Conservation (phyloP, 2,113 vertebrate genomes). For the Ictalurus punctatus region DNA sequence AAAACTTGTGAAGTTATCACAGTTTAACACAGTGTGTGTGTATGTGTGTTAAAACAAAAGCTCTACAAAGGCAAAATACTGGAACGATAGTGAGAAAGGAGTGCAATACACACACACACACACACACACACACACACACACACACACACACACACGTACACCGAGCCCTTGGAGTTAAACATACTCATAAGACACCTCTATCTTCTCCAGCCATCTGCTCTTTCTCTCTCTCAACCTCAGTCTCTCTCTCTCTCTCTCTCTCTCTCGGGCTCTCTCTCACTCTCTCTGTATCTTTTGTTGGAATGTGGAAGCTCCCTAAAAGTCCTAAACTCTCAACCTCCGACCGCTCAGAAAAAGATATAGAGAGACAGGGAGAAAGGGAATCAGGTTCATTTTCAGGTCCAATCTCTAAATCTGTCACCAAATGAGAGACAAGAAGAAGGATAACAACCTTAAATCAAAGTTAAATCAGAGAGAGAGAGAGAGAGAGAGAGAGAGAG, state of each 20-base stretch:
- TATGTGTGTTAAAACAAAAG: background rate
- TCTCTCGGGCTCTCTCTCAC: conserved; percentile 44
- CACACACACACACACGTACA: conserved; percentile 44
- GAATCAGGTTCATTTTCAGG: conserved; percentile 26
- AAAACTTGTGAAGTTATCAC: too few relatives aligned
- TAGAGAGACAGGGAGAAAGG: background rate
- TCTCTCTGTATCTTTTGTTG: conserved; percentile 45
- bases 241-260: conserved; percentile 47
- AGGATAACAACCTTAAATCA: background rate
- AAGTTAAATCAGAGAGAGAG: conserved; percentile 25
- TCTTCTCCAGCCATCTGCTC: conserved; percentile 74
- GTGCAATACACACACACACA: conserved; percentile 7
- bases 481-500: conserved; percentile 22
- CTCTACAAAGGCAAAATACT: background rate
- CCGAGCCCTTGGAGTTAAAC: conserved; percentile 37
- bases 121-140: conserved; percentile 42
- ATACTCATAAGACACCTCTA: conserved; percentile 70
- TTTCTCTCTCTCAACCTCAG: conserved; percentile 7
- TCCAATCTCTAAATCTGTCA: conserved; percentile 60
- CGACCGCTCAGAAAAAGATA: background rate
- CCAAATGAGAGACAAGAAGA: conserved; percentile 32
- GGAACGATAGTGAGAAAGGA: background rate
- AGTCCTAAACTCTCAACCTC: conserved; percentile 16
- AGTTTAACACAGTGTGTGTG: background rate
- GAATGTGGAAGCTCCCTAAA: conserved; percentile 27